Evolutionary conservation across 2,113 vertebrate genomes (phyloP), one percentile per base, ranked within the genome.

Genomic region (Gymnocephalus cernua): DNA sequence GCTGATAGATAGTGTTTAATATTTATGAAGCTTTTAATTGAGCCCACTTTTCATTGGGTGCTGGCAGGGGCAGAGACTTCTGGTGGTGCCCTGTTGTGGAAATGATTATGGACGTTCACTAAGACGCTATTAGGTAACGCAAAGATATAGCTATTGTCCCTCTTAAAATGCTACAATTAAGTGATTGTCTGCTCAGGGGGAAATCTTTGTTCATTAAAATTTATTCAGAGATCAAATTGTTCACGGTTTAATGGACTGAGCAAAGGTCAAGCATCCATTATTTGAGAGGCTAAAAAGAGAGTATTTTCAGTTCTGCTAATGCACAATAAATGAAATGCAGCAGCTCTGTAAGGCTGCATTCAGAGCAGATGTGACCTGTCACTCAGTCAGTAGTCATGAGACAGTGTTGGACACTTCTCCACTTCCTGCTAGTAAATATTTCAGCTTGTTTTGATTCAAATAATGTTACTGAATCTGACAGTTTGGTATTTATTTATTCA

Each of bases 11-110:
- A 76, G 75, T 81, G 87, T 92, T 92, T 90, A 91, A 91, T 92
- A 93, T 93, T 93, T 82, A 93, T 93, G 83, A 91, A 83, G 75
- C 83, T 91, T 93, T 93, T 93, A 92, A 94, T 93, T 91, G 89
- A 87, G 85, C 72, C 82, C 74, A 88, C 87, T 89, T 85, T 83
- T 92, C 75, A 82, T 23, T 54, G 72, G 74, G 72, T 63, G 77
- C 76, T 92, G 85, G 87, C 79, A 78, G 75, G 64, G 80, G 57
- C 77, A 73, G 29, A 66, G 71, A 67, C 77, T 76, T 80, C 45
- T 63, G 80, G 21, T 78, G 45, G 29, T 73, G 82, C 67, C 74
- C 72, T n/a, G 64, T 47, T 76, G 59, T 71, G 78, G 86, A 83
- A 92, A 88, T 69, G 84, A 91, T 79, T 80, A 11, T 5, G 8